Base-by-base conservation (phyloP, 1,140 invertebrate species). In the Micrasema minimum region DNA sequence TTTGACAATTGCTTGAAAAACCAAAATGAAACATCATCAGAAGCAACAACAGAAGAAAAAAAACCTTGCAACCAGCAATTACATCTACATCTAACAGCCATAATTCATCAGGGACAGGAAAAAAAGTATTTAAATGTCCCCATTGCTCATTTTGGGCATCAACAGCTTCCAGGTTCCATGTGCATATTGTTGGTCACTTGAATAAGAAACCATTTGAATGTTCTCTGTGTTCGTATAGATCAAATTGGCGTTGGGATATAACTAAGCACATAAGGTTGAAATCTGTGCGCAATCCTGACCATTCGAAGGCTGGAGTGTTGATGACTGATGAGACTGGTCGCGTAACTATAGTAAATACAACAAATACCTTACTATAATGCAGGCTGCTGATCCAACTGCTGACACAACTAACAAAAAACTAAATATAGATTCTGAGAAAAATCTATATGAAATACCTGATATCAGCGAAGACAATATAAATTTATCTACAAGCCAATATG, bases 221-320 rank as follows among this genome's bases (percentile, higher is more conserved):
- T 85, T 97, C 96, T 2, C 85, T 94, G 2, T 98, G 96, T 84
- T 90, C 92, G 20, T 96, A 96, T 79, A 90, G 94, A 72, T 96
- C 94, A 20, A 97, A 97, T 82, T 97, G 95, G 95, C 88, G 94
- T 72, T 97, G 95, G 95, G 95, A 96, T 83, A 96, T 98, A 69
- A 96, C 94, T 45, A 97, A 97, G 84, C 96, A 98, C 80, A 97
- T 97, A 66, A 91, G 93, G 79, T 84, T 96, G 76, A 96, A 95
- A 85, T 91, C 91, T 12, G 90, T 91, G 12, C 85, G 92, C 66
- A 95, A 96, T 85, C 87, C 88, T 64, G 89, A 89, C 41, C 93
- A 96, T 80, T 87, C 88, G 75, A 87, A 86, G 62, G 90, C 92
- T 43, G 91, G 91, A 81, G 92, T 96, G 55, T 83, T 96, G 69